Conservation (phyloP, 2,113 vertebrate species). For the Neodon shergylaensis region DNA sequence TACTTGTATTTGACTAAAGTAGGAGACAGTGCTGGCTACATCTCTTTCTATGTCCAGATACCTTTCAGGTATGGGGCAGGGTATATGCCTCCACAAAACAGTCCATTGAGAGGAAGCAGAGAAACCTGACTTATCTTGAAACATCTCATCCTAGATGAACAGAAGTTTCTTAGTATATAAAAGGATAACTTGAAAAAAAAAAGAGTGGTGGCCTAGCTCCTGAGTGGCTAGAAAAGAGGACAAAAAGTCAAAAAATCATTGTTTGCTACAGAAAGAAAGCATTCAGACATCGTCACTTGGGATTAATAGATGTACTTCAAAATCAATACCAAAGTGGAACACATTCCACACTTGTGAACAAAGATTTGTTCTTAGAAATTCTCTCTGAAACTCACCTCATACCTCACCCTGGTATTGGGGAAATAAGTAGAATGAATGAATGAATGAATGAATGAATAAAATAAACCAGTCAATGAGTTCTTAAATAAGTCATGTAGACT, state of each 20-base stretch:
- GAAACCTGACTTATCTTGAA: neutral
- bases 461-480: neutral
- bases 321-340: neutral
- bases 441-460: neutral
- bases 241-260: neutral
- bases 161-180: neutral
- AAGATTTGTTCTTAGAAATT: neutral
- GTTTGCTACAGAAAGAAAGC: neutral
- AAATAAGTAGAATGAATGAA: neutral
- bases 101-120: neutral
- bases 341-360: neutral
- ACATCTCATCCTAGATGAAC: neutral
- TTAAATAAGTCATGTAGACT: neutral
- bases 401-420: neutral
- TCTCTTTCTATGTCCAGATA: neutral
- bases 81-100: too few relatives aligned
- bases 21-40: neutral
- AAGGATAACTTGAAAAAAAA: neutral
- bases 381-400: neutral
- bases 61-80: neutral
- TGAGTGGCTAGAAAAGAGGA: neutral
- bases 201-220: neutral
- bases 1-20: neutral
- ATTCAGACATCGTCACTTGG: neutral
- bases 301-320: neutral